A percentile compares a stretch with the other conserved stretches of the same genome.
Conservation (phyloP, 2,797 vertebrate species). For the Syndactyla subalaris region DNA sequence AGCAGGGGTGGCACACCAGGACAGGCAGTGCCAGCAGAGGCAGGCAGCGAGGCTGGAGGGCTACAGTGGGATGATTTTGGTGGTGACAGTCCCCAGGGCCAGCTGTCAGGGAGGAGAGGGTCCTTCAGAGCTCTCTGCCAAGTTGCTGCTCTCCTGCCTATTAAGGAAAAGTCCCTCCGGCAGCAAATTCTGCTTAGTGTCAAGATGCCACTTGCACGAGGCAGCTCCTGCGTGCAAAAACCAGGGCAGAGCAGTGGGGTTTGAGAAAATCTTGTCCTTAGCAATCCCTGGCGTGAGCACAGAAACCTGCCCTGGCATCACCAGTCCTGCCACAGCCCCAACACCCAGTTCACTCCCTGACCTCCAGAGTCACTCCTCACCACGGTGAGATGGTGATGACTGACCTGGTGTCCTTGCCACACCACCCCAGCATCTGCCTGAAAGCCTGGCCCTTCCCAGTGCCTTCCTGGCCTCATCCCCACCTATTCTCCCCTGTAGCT, state of each 20-base stretch:
- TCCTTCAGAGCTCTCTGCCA: neutral
- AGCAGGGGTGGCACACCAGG: neutral
- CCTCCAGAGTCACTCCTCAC: neutral
- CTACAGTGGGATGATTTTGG: neutral
- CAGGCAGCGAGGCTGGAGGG: neutral
- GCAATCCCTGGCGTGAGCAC: neutral
- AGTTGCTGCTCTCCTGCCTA: neutral
- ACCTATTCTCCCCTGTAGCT: neutral
- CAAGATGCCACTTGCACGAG: neutral
- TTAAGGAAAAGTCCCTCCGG: neutral
- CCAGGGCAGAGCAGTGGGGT: neutral
- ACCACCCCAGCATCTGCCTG: neutral
- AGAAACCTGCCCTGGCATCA: neutral
- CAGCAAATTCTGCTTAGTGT: neutral
- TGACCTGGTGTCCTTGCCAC: rapidly evolving
- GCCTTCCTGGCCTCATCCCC: neutral
- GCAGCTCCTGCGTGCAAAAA: neutral
- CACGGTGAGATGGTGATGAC: rapidly evolving
- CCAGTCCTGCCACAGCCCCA: neutral
- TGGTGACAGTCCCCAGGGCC: neutral
- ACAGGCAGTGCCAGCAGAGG: neutral
- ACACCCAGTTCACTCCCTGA: rapidly evolving
- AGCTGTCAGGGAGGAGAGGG: neutral
- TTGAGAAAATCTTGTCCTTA: neutral
- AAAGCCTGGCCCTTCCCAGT: neutral